Conservation (phyloP, 2,888 invertebrate species). For the Laspeyria flexula region DNA sequence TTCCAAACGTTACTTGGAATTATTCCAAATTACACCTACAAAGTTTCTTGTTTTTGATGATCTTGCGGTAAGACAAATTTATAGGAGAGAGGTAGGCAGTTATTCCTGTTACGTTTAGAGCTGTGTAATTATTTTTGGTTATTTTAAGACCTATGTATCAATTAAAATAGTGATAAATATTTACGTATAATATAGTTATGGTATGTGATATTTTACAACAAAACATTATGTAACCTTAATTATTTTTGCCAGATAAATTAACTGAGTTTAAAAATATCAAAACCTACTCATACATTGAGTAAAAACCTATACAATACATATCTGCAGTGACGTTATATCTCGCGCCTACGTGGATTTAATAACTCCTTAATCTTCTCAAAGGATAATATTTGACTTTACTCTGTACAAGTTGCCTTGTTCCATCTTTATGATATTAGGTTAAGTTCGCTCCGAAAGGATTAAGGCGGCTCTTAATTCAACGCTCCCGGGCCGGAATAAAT, state of each 20-base stretch:
- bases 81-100: constrained; percentile 4
- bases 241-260: neutral
- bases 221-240: neutral
- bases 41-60: constrained; percentile 33
- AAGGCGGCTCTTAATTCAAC: constrained; percentile 81
- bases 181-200: no score
- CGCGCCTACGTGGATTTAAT: constrained; percentile 66
- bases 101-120: neutral
- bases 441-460: constrained; percentile 83
- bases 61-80: constrained; percentile 17
- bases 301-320: constrained; percentile 22
- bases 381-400: constrained; percentile 83
- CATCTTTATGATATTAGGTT: constrained; percentile 84
- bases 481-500: constrained; percentile 83
- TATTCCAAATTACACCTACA: constrained; percentile 49
- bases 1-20: constrained; percentile 43
- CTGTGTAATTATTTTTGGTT: neutral
- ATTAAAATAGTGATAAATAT: no score
- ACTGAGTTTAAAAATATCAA: neutral
- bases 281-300: constrained; percentile 1
- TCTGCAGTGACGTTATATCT: constrained; percentile 32
- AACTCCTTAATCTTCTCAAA: constrained; percentile 77
- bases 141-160: no score
- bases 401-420: constrained; percentile 81
- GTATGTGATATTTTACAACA: no score